phyloP scores from a whole-genome alignment of 2,888 invertebrate genomes.

The Sinohyriopsis cumingii region DNA sequence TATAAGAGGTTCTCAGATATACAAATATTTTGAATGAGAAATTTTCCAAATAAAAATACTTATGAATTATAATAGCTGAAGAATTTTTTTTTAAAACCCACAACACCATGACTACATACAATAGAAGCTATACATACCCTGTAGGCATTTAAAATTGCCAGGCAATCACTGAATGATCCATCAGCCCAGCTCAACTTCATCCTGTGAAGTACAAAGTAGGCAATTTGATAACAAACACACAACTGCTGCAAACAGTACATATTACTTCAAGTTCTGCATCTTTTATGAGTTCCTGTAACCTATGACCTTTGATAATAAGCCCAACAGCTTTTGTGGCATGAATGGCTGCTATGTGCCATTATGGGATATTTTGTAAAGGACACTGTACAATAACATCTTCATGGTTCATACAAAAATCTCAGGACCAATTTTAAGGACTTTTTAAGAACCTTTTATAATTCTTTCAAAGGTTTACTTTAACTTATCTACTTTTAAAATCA shows the following conservation, averaged over 20 bases:
- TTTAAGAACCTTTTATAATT: no score
- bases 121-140: conserved; percentile 74
- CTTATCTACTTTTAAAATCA: no score
- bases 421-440: no score
- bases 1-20: no score
- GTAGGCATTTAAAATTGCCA: conserved; percentile 87
- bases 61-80: not conserved
- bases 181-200: conserved; percentile 87
- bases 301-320: not conserved
- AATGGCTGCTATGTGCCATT: no score
- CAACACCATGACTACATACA: not conserved
- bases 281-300: not conserved
- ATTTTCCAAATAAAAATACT: no score
- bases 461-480: no score
- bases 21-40: no score
- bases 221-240: not conserved
- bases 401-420: no score
- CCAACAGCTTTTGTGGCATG: no score
- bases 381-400: no score
- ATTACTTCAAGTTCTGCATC: not conserved
- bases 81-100: not conserved
- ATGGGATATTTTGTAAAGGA: no score
- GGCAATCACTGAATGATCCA: conserved; percentile 87
- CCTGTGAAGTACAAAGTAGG: conserved; percentile 73
- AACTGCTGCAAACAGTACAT: not conserved